These are phyloP conservation scores for Babylonia areolata DNA, from an alignment of 1,140 invertebrate genomes.

Conservation along the genomic window DNA sequence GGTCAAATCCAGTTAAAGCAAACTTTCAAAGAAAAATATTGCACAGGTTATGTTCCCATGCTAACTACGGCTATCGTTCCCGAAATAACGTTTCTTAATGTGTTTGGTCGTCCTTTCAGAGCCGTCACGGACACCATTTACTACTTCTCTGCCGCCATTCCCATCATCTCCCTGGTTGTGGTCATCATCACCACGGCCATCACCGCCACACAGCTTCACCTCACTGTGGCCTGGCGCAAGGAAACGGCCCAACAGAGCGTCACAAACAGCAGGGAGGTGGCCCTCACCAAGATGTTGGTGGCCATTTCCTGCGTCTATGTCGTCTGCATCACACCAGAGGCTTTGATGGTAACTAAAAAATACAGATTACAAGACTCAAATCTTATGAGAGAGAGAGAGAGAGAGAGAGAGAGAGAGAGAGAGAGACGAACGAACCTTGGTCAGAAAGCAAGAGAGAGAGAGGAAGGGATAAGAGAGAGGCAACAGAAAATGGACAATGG, in stretches of 20 bases:
- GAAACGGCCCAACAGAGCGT: not conserved
- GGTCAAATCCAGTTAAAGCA: too few species aligned
- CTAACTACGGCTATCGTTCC: too few species aligned
- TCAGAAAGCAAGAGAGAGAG: too few species aligned
- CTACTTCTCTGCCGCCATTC: not conserved
- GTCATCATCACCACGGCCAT: not conserved
- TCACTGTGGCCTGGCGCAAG: not conserved
- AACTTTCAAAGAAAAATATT: too few species aligned
- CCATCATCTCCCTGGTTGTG: not conserved
- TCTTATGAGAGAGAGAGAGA: too few species aligned
- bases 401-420: too few species aligned
- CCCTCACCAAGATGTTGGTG: conserved; percentile 9
- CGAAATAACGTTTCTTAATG: not conserved
- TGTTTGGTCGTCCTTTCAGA: not conserved
- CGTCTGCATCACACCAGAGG: not conserved
- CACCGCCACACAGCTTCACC: not conserved
- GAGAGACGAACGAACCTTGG: too few species aligned
- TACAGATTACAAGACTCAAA: too few species aligned
- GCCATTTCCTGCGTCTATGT: conserved; percentile 3
- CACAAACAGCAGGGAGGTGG: not conserved
- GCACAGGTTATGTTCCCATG: too few species aligned
- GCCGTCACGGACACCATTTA: not conserved
- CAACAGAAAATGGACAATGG: too few species aligned
- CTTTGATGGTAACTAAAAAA: not conserved
- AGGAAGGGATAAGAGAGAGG: too few species aligned